Conservation (phyloP, 2,888 invertebrate species). For the Diadromus collaris region DNA sequence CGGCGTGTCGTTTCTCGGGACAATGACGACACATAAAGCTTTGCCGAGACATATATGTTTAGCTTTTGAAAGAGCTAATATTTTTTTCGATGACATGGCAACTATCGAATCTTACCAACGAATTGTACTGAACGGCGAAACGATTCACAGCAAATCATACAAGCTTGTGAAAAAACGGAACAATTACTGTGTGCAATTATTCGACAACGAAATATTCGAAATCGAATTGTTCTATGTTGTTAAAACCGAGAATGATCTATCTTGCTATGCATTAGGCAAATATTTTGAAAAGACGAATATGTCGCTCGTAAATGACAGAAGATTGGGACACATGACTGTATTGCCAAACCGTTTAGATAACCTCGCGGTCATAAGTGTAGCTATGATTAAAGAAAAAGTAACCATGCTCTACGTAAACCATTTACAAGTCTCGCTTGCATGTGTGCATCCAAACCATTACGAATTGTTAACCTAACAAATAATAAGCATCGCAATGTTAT, state of each 20-base stretch:
- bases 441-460: conserved; percentile 26
- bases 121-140: conserved; percentile 23
- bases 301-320: conserved; percentile 21
- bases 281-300: conserved; percentile 16
- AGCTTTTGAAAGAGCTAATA: conserved; percentile 17
- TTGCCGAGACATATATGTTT: not conserved
- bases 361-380: not conserved
- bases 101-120: not conserved
- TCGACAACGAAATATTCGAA: conserved; percentile 37
- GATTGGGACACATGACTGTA: conserved; percentile 7
- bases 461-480: conserved; percentile 15
- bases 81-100: not conserved
- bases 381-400: conserved; percentile 20
- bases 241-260: not conserved
- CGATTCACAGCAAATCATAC: conserved; percentile 28
- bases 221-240: conserved; percentile 44
- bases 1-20: not conserved
- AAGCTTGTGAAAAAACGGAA: conserved; percentile 45
- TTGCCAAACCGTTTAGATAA: not conserved
- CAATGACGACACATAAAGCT: not conserved
- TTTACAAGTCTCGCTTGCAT: conserved; percentile 8
- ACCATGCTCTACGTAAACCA: conserved; percentile 8
- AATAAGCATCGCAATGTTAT: not conserved
- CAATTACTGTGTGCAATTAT: conserved; percentile 46
- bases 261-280: conserved; percentile 18